phyloP scores from a whole-genome alignment of 2,113 vertebrate genomes.

The Rhabdornis inornatus region DNA sequence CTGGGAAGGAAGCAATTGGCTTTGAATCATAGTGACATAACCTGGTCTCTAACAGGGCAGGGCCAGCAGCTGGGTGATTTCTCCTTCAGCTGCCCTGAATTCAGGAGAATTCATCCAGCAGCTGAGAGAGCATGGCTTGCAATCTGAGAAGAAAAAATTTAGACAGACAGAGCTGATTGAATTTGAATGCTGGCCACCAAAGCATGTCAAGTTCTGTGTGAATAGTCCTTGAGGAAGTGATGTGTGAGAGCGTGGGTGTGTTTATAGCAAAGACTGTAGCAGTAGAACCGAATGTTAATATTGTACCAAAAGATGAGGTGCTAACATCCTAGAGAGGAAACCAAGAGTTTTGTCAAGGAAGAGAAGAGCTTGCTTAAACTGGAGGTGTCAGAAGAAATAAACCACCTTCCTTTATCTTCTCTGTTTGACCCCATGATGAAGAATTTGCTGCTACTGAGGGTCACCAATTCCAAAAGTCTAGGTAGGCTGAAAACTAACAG shows the following conservation, averaged over 20 bases:
- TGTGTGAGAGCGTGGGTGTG: not conserved
- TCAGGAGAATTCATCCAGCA: not conserved
- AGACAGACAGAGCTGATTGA: not conserved
- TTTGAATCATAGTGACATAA: slow-evolving; percentile 25
- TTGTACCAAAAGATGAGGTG: not conserved
- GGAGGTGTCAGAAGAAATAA: not conserved
- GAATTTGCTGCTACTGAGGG: not conserved
- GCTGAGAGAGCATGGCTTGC: not conserved
- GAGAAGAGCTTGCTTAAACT: not conserved
- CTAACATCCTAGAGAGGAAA: not conserved
- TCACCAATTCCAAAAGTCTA: not conserved
- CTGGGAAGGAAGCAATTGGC: slow-evolving; percentile 7
- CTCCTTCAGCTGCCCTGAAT: not conserved
- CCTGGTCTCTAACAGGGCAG: not conserved
- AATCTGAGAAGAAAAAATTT: not conserved
- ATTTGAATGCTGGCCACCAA: slow-evolving; percentile 12
- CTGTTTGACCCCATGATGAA: not conserved
- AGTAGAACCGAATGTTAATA: not conserved
- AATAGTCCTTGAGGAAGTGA: not conserved
- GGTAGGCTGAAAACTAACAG: not conserved
- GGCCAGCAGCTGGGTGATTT: slow-evolving; percentile 22
- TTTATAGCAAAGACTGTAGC: not conserved
- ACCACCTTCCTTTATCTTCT: not conserved
- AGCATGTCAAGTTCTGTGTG: not conserved
- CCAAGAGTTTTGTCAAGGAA: not conserved